Evolutionary conservation across 2,888 invertebrate genomes (phyloP).

Genomic region (Tenthredo notha): DNA sequence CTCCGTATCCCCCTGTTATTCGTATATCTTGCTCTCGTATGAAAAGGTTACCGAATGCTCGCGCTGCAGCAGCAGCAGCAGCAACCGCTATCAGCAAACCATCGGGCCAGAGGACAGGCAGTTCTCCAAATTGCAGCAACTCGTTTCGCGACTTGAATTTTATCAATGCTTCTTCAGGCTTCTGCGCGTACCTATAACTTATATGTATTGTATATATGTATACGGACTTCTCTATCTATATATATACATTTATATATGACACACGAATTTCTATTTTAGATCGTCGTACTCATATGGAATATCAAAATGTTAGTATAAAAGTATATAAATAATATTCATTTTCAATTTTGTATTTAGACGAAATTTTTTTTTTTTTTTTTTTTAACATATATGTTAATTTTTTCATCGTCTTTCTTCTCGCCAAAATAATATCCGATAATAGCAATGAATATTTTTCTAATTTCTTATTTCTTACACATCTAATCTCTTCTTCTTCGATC

Average conservation of each 20-base stretch:
- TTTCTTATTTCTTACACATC: background rate
- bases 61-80: constrained; percentile 13
- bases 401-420: background rate
- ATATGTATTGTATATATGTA: background rate
- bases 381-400: background rate
- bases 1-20: constrained; percentile 52
- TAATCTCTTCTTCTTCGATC: background rate
- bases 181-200: background rate
- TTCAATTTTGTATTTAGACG: background rate
- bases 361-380: background rate
- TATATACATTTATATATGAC: background rate
- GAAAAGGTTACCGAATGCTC: constrained; percentile 42
- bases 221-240: background rate
- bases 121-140: constrained; percentile 37
- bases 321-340: background rate
- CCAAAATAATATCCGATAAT: background rate
- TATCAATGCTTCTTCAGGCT: constrained; percentile 30
- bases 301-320: background rate
- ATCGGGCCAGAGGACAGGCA: constrained; percentile 11
- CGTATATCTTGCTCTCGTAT: constrained; percentile 34
- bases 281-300: background rate
- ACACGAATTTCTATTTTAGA: background rate
- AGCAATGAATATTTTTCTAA: background rate
- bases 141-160: constrained; percentile 44
- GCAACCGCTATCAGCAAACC: constrained; percentile 11